Percentiles rank a stretch among this genome's conserved stretches.
Conservation (phyloP, 2,113 vertebrate genomes). For the Lutjanus erythropterus region DNA sequence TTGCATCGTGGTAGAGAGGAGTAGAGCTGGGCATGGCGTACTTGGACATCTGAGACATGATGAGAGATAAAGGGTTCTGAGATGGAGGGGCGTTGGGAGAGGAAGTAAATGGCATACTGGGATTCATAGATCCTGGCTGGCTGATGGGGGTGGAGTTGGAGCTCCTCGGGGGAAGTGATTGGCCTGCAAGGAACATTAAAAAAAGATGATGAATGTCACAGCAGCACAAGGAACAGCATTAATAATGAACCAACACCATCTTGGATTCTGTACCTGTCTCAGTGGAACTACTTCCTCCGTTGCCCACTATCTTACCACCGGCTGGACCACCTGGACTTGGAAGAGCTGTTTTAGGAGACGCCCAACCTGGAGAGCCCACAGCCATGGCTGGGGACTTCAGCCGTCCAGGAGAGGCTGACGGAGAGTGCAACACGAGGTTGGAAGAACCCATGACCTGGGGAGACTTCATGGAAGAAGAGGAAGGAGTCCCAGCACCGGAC, state of each 20-base stretch:
- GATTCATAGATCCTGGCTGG: constrained; percentile 89
- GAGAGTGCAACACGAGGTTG: constrained; percentile 91
- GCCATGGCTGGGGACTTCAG: constrained; percentile 95
- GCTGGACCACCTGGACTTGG: constrained; percentile 91
- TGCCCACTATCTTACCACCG: constrained; percentile 80
- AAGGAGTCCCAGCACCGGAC: constrained; percentile 86
- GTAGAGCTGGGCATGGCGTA: constrained; percentile 98
- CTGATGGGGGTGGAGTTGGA: constrained; percentile 89
- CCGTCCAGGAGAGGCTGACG: constrained; percentile 90
- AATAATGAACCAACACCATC: not conserved
- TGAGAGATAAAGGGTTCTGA: constrained; percentile 96
- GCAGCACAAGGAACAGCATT: not conserved
- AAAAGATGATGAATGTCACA: constrained; percentile 13
- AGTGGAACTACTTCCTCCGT: constrained; percentile 80
- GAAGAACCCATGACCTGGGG: constrained; percentile 93
- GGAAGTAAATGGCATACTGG: constrained; percentile 91
- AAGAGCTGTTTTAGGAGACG: constrained; percentile 92
- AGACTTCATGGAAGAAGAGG: constrained; percentile 88
- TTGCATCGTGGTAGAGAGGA: constrained; percentile 98
- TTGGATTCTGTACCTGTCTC: constrained; percentile 78
- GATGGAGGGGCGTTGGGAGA: constrained; percentile 91
- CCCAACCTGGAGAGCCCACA: constrained; percentile 93
- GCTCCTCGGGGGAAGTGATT: constrained; percentile 87
- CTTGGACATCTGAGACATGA: constrained; percentile 99
- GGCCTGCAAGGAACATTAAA: constrained; percentile 71